Evolutionary conservation across 2,888 invertebrate genomes (phyloP).

Genomic region (Nasonovia ribisnigri): DNA sequence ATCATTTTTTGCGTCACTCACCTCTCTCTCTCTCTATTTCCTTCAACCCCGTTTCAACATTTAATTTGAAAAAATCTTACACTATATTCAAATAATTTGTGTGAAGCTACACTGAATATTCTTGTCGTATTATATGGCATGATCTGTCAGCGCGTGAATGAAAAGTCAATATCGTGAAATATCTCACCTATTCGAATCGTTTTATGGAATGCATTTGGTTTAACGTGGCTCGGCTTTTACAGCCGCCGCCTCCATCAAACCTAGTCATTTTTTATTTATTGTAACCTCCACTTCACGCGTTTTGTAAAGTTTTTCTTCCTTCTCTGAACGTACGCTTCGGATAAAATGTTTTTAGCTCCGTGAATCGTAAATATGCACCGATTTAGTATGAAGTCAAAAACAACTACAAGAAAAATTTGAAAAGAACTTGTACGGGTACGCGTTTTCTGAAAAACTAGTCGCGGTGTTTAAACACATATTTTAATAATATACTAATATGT

Average conservation of each 20-base stretch:
- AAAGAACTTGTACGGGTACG: background rate
- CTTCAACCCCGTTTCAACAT: background rate
- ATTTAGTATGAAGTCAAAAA: slow-evolving; percentile 16
- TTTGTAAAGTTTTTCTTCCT: background rate
- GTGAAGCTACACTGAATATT: background rate
- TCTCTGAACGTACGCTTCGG: background rate
- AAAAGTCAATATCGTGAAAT: slow-evolving; percentile 31
- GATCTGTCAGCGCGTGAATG: background rate
- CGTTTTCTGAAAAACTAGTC: background rate
- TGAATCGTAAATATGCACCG: background rate
- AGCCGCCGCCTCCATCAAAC: background rate
- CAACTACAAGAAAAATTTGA: background rate
- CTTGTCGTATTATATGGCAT: slow-evolving; percentile 10
- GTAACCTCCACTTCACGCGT: background rate
- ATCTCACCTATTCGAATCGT: background rate
- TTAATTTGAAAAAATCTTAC: background rate
- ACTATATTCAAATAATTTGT: slow-evolving; percentile 31
- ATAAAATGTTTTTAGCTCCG: background rate
- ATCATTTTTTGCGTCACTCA: background rate
- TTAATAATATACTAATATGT: too few relatives aligned
- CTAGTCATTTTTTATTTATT: slow-evolving; percentile 51
- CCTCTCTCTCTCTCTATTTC: background rate
- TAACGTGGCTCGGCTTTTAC: slow-evolving; percentile 48
- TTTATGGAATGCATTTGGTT: slow-evolving; percentile 36
- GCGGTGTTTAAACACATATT: too few relatives aligned